Evolutionary conservation across 2,797 vertebrate species (phyloP).

Genomic region (Protonibea diacanthus): DNA sequence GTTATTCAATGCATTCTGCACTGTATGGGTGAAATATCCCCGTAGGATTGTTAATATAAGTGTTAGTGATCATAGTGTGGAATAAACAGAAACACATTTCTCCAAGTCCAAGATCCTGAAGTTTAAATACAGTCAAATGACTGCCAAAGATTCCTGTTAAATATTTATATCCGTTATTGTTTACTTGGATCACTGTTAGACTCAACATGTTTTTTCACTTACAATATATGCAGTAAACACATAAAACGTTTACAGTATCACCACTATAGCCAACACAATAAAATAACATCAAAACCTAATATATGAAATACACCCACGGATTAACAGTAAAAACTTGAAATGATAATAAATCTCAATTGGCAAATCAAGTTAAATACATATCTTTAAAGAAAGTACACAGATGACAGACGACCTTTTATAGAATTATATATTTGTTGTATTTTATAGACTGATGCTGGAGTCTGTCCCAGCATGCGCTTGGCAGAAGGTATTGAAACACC

Average conservation of each 20-base stretch:
- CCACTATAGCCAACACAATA: not conserved
- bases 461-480: conserved; percentile 5
- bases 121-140: not conserved
- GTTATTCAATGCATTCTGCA: not conserved
- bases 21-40: not conserved
- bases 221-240: not conserved
- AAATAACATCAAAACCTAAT: not conserved
- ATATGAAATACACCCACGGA: not conserved
- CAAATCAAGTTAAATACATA: not conserved
- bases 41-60: not conserved
- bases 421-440: not conserved
- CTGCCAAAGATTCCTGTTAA: conserved; percentile 2
- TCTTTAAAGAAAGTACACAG: not conserved
- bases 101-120: not conserved
- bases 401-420: not conserved
- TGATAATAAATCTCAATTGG: not conserved
- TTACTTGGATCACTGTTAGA: not conserved
- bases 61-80: not conserved
- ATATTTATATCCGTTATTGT: conserved; percentile 4
- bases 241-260: not conserved
- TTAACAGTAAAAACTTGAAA: not conserved
- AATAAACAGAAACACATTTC: conserved; percentile 10
- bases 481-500: conserved; percentile 4
- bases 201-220: not conserved
- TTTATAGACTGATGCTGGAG: not conserved